Evolutionary conservation across 1,140 invertebrate species (phyloP).

Genomic region (Brachionus angularis): DNA sequence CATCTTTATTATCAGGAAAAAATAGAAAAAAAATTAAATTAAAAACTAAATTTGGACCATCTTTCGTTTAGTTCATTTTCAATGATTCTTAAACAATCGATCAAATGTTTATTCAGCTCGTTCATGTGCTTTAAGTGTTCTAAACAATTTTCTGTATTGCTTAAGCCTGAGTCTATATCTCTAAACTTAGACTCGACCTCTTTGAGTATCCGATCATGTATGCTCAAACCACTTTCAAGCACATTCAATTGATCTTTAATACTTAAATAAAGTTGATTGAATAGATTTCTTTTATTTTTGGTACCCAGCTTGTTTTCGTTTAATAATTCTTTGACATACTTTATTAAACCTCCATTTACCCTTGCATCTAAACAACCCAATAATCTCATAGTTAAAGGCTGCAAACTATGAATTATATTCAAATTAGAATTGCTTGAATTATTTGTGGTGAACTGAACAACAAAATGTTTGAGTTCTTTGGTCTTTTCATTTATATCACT

Average conservation of each 20-base stretch:
- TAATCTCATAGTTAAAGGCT: conserved; percentile 35
- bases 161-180: not conserved
- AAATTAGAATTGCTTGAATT: not conserved
- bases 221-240: conserved; percentile 36
- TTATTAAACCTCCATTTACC: conserved; percentile 39
- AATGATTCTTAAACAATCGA: conserved; percentile 30
- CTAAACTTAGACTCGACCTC: not conserved
- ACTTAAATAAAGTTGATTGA: conserved; percentile 22
- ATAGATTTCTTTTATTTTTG: conserved; percentile 9
- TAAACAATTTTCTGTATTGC: not conserved
- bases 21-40: not conserved
- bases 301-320: conserved; percentile 27
- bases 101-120: conserved; percentile 42
- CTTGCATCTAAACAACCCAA: conserved; percentile 42
- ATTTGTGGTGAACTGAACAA: conserved; percentile 25
- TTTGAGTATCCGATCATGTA: conserved; percentile 33
- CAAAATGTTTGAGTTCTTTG: conserved; percentile 29
- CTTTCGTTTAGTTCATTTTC: conserved; percentile 18
- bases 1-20: not conserved
- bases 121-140: conserved; percentile 38
- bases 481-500: conserved; percentile 43
- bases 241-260: conserved; percentile 35
- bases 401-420: conserved; percentile 20
- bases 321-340: conserved; percentile 33
- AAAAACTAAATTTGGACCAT: conserved; percentile 42